Conservation (phyloP, 1,140 invertebrate species). For the Zaprionus ghesquierei region DNA sequence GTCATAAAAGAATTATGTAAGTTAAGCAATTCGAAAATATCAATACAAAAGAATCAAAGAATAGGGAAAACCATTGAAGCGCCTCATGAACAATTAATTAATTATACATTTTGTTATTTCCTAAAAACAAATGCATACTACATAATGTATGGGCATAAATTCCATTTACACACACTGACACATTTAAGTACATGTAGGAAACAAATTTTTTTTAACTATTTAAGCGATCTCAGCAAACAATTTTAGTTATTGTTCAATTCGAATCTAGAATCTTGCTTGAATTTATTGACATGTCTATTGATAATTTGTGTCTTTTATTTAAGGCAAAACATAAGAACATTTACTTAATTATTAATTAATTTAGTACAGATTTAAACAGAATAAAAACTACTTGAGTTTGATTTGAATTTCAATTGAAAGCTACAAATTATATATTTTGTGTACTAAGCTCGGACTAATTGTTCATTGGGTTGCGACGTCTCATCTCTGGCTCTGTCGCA, state of each 20-base stretch:
- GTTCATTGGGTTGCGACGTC: background rate
- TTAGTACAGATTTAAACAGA: conserved; percentile 20
- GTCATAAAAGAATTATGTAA: conserved; percentile 28
- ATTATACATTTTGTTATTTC: conserved; percentile 36
- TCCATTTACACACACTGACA: conserved; percentile 36
- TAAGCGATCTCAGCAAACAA: conserved; percentile 62
- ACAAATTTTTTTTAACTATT: conserved; percentile 42
- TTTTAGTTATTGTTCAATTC: conserved; percentile 54
- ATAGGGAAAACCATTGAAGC: conserved; percentile 56
- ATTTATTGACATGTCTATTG: conserved; percentile 44
- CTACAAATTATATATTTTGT: background rate
- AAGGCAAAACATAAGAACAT: conserved; percentile 18
- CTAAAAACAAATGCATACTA: background rate
- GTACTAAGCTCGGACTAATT: too few species aligned
- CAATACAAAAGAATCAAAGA: background rate
- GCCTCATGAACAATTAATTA: conserved; percentile 60
- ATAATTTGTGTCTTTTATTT: conserved; percentile 53
- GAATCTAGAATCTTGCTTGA: conserved; percentile 32
- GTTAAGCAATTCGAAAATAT: conserved; percentile 38
- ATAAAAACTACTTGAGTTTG: conserved; percentile 24
- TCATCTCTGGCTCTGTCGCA: background rate
- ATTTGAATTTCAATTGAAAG: conserved; percentile 5
- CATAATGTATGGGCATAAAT: conserved; percentile 43
- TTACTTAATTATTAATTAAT: conserved; percentile 37
- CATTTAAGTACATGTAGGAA: conserved; percentile 9